Evolutionary conservation across 2,797 vertebrate species (phyloP).

Genomic region (Enoplosus armatus): DNA sequence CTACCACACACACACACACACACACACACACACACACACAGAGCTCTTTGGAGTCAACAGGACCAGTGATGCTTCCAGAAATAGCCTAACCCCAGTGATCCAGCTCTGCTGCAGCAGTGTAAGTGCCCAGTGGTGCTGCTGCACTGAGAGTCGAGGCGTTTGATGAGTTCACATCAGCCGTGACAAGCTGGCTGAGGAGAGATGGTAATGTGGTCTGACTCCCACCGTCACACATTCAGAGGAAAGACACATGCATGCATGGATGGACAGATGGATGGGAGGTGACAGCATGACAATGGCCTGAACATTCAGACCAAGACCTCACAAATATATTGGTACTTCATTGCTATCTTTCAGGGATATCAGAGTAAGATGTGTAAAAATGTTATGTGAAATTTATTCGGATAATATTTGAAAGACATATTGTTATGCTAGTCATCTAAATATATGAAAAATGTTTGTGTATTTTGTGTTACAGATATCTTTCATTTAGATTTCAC

Average conservation of each 20-base stretch:
- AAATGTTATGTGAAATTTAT: background rate
- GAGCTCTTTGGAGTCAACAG: constrained; percentile 40
- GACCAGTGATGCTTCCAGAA: constrained; percentile 73
- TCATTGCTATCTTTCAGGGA: background rate
- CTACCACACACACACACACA: background rate
- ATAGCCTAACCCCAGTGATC: constrained; percentile 75
- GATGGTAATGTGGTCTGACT: constrained; percentile 63
- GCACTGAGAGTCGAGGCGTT: constrained; percentile 52
- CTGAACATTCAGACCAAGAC: background rate
- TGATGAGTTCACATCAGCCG: constrained; percentile 71
- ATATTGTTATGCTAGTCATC: too few species aligned
- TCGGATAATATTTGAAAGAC: background rate
- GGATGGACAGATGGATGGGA: constrained; percentile 51
- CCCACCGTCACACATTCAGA: constrained; percentile 40
- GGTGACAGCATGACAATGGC: constrained; percentile 45
- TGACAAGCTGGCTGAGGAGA: constrained; percentile 66
- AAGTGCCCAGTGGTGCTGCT: constrained; percentile 56
- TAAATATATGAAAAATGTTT: background rate
- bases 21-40: constrained; percentile 9
- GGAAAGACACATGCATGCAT: constrained; percentile 41
- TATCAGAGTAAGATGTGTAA: background rate
- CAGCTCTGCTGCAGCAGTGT: constrained; percentile 46
- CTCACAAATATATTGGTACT: background rate
- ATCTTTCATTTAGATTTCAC: background rate
- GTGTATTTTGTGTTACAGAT: background rate